Conservation (phyloP, 1,140 invertebrate genomes). For the Achatina immaculata region DNA sequence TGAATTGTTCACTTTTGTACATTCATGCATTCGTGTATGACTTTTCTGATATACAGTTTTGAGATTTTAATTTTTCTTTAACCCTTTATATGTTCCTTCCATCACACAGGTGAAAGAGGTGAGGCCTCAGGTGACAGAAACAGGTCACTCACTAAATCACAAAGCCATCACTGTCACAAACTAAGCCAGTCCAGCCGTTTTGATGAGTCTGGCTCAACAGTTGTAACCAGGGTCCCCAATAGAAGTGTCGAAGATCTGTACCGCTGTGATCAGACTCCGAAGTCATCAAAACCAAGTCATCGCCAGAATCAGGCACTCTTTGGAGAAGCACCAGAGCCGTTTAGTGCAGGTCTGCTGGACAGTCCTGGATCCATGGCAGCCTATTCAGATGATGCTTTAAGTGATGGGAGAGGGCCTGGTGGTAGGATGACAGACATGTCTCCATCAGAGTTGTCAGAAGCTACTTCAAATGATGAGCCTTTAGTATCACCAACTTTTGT, state of each 20-base stretch:
- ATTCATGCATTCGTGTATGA: too few relatives aligned
- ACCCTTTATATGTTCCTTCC: too few relatives aligned
- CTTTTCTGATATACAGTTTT: too few relatives aligned
- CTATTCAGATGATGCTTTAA: background rate
- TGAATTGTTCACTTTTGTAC: too few relatives aligned
- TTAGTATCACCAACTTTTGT: background rate
- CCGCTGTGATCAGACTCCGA: slow-evolving; percentile 41
- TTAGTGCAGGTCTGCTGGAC: background rate
- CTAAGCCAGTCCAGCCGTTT: slow-evolving; percentile 42
- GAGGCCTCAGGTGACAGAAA: background rate
- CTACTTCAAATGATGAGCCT: background rate
- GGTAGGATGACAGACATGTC: background rate
- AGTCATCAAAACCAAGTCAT: background rate
- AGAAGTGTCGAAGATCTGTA: slow-evolving; percentile 59
- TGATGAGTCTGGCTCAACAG: slow-evolving; percentile 49
- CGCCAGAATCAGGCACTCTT: background rate
- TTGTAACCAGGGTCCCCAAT: slow-evolving; percentile 61
- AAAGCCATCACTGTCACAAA: background rate
- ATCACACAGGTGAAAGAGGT: background rate
- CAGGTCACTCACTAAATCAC: background rate
- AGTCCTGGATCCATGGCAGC: background rate
- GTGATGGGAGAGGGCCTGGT: background rate
- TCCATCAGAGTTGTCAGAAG: background rate
- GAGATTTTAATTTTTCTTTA: too few relatives aligned
- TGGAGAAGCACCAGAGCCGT: background rate